A percentile compares a stretch with the other conserved stretches of the same genome.
Conservation (phyloP, 2,888 invertebrate species). For the Selenia dentaria region DNA sequence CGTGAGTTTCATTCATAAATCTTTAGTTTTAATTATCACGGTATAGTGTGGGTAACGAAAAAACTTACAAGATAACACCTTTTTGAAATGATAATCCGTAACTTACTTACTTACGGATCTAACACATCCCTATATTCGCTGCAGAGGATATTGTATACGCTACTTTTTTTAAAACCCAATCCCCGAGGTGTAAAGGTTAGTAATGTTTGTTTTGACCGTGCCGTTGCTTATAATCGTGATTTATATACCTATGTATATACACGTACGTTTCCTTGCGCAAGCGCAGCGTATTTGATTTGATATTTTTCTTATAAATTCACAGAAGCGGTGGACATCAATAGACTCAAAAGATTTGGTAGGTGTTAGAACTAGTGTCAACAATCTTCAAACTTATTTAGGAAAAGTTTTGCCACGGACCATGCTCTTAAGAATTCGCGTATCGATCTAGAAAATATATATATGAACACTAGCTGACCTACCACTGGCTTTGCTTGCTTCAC, state of each 20-base stretch:
- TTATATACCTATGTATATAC: constrained; percentile 26
- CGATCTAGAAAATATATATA: too few species aligned
- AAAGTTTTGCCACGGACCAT: too few species aligned
- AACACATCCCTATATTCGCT: constrained; percentile 27
- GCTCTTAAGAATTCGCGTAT: too few species aligned
- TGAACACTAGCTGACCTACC: too few species aligned
- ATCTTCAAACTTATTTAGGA: neutral
- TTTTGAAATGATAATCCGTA: too few species aligned
- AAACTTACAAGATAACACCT: too few species aligned
- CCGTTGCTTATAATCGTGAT: constrained; percentile 41
- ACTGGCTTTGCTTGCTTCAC: too few species aligned
- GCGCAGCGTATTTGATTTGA: constrained; percentile 17
- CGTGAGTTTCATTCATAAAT: too few species aligned
- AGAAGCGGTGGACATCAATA: constrained; percentile 16
- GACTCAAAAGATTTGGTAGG: constrained; percentile 13
- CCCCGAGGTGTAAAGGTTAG: constrained; percentile 52
- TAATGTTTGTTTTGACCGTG: constrained; percentile 46
- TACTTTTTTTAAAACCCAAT: constrained; percentile 47
- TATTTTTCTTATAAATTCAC: constrained; percentile 24
- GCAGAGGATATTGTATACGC: constrained; percentile 41
- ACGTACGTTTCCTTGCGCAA: constrained; percentile 30
- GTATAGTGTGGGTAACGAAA: too few species aligned
- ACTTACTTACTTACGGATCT: too few species aligned
- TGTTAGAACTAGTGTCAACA: constrained; percentile 10
- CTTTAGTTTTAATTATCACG: too few species aligned